Evolutionary conservation across 1,140 invertebrate species (phyloP).

Genomic region (Drosophila varians): DNA sequence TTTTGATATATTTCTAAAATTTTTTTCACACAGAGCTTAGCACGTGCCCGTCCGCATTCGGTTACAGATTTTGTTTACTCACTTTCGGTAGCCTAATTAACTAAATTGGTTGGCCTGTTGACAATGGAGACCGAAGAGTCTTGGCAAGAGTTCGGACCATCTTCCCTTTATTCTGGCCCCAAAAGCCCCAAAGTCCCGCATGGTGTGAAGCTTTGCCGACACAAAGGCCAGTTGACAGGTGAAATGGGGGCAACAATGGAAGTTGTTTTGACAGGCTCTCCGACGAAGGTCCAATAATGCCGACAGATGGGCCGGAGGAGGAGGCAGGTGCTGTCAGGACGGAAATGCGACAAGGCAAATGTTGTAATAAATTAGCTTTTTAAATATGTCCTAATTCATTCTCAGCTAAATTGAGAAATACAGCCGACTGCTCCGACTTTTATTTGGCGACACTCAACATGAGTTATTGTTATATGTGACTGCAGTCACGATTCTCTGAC

Average conservation of each 20-base stretch:
- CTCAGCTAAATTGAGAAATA: conserved; percentile 18
- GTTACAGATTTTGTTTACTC: conserved; percentile 52
- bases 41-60: conserved; percentile 23
- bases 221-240: conserved; percentile 47
- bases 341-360: conserved; percentile 7
- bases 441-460: conserved; percentile 12
- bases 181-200: background rate
- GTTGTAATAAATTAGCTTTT: conserved; percentile 34
- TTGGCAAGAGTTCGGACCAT: conserved; percentile 20
- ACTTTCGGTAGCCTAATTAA: conserved; percentile 63
- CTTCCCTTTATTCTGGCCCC: background rate
- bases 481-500: conserved; percentile 29
- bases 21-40: conserved; percentile 47
- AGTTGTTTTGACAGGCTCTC: conserved; percentile 47
- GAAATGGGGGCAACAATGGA: conserved; percentile 54
- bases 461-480: conserved; percentile 2
- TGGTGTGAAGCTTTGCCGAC: conserved; percentile 50
- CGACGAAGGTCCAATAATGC: conserved; percentile 40
- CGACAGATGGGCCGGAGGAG: conserved; percentile 11
- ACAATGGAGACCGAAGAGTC: conserved; percentile 42
- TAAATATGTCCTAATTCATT: conserved; percentile 27
- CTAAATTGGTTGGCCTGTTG: conserved; percentile 48
- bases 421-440: conserved; percentile 5
- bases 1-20: conserved; percentile 1
- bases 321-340: background rate